These are phyloP conservation scores for Synanthedon formicaeformis DNA, from an alignment of 2,888 invertebrate species.

Conservation along the genomic window DNA sequence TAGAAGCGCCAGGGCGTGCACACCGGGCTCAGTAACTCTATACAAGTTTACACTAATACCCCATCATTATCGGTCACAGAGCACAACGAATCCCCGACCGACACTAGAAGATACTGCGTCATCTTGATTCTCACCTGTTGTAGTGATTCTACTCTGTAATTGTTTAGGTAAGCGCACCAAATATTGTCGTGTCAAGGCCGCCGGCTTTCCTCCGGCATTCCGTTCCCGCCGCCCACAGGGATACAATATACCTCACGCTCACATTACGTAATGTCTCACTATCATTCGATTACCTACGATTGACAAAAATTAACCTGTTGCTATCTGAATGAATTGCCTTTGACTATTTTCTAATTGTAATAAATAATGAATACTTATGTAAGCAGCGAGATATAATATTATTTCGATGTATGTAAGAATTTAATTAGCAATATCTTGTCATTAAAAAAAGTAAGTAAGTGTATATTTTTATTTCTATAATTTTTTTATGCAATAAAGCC, in stretches of 20 bases:
- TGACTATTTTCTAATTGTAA: neutral
- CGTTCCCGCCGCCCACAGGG: conserved; percentile 63
- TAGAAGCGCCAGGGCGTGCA: conserved; percentile 47
- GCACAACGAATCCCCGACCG: conserved; percentile 6
- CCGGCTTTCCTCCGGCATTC: conserved; percentile 67
- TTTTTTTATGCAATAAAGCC: too few relatives aligned
- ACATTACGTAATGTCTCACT: conserved; percentile 53
- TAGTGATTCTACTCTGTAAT: conserved; percentile 23
- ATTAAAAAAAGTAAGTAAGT: too few relatives aligned
- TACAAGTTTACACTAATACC: conserved; percentile 16
- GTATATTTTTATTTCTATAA: too few relatives aligned
- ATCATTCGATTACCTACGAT: conserved; percentile 44
- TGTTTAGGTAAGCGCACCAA: conserved; percentile 49
- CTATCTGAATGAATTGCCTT: conserved; percentile 5
- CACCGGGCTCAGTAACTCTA: conserved; percentile 46
- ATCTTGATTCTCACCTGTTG: conserved; percentile 6
- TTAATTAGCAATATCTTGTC: too few relatives aligned
- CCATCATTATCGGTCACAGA: conserved; percentile 32
- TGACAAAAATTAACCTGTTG: conserved; percentile 38
- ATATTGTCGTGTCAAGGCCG: conserved; percentile 67
- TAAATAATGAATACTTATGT: too few relatives aligned
- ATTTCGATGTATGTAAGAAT: too few relatives aligned
- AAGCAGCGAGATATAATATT: too few relatives aligned
- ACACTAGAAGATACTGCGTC: conserved; percentile 13
- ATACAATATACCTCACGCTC: conserved; percentile 48